phyloP scores from a whole-genome alignment of 1,140 invertebrate species.

The Lerema accius region DNA sequence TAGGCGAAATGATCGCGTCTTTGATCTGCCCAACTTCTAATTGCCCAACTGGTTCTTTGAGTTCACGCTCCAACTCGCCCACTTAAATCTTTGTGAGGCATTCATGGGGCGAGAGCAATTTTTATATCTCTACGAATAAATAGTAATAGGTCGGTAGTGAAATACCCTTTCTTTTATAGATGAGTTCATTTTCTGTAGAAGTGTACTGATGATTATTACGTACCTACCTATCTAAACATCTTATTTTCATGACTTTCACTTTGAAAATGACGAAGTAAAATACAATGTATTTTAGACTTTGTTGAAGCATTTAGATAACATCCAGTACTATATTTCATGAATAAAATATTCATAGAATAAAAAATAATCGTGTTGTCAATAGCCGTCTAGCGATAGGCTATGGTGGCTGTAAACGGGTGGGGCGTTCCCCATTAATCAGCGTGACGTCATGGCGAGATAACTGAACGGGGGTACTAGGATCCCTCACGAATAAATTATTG shows the following conservation, averaged over 20 bases:
- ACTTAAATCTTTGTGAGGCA: constrained; percentile 28
- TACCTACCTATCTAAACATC: too few species aligned
- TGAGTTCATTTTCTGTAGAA: too few species aligned
- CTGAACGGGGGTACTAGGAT: constrained; percentile 47
- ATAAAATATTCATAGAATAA: too few species aligned
- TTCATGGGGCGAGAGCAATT: constrained; percentile 18
- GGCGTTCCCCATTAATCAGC: constrained; percentile 60
- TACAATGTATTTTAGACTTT: too few species aligned
- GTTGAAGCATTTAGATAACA: too few species aligned
- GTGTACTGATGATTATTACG: too few species aligned
- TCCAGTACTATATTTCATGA: too few species aligned
- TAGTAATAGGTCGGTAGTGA: too few species aligned
- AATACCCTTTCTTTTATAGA: too few species aligned
- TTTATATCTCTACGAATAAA: constrained; percentile 23
- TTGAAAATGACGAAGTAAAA: too few species aligned
- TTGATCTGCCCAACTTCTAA: constrained; percentile 67
- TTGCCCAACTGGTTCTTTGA: constrained; percentile 57
- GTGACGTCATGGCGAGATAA: constrained; percentile 60
- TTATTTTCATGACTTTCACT: too few species aligned
- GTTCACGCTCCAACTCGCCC: constrained; percentile 41
- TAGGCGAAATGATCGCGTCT: constrained; percentile 54
- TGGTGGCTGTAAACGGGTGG: constrained; percentile 30
- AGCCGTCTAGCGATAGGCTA: constrained; percentile 5
- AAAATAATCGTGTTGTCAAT: too few species aligned
- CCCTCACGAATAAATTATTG: constrained; percentile 43